Conservation (phyloP, 2,113 vertebrate species). For the Ophiodon elongatus region DNA sequence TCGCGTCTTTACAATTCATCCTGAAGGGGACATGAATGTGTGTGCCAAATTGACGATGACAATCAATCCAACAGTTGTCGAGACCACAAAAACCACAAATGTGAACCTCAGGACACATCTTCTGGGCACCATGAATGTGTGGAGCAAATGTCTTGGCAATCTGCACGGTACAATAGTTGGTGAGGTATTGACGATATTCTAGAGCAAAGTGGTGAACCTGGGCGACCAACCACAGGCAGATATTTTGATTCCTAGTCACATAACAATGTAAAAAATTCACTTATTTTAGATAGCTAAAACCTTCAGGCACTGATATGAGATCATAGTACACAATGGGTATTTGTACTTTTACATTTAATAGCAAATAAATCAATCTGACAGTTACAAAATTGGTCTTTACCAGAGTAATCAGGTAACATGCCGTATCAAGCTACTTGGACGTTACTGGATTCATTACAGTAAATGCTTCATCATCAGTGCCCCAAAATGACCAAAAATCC, state of each 20-base stretch:
- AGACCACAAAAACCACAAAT: background rate
- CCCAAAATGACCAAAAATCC: slow-evolving; percentile 25
- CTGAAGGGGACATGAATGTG: background rate
- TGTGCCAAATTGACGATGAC: background rate
- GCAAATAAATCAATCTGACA: background rate
- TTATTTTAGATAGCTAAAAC: background rate
- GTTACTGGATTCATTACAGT: background rate
- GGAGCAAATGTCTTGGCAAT: background rate
- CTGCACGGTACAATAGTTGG: background rate
- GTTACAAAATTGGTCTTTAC: background rate
- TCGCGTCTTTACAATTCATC: background rate
- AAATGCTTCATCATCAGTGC: background rate
- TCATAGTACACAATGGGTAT: background rate
- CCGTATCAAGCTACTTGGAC: background rate
- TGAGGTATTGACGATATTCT: background rate
- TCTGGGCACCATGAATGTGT: background rate
- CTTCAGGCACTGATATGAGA: background rate
- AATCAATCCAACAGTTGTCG: background rate
- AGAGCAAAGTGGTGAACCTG: background rate
- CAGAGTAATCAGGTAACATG: background rate
- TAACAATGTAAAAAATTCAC: background rate
- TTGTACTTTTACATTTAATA: background rate
- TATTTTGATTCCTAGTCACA: background rate
- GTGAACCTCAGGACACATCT: background rate
- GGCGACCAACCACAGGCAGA: background rate